Evolutionary conservation across 35 echinoderm and acorn worm genomes (phyloP), one percentile per base, ranked within the genome.

Genomic region (Ophioderma brevispina): DNA sequence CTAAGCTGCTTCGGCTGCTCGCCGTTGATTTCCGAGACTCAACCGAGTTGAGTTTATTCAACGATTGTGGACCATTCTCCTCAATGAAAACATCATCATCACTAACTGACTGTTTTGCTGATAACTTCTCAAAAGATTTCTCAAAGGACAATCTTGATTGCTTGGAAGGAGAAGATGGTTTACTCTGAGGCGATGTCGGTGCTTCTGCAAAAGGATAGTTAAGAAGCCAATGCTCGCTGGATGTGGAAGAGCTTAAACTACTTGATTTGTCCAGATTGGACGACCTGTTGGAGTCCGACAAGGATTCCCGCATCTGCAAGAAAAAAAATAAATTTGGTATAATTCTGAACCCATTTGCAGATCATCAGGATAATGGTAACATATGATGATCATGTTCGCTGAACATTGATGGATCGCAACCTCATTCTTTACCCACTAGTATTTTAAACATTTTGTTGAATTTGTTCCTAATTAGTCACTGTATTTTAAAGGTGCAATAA

Each of bases 151-250:
- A 70, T 1, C 59, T 8, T 18, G 28, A 25, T 30, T 70, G 17
- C 23, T 70, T 70, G 28, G 59, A 25, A 4, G 59, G 59, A 30
- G 59, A 70, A 6, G 55, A 35, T 31, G 83, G 46, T 85, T 59
- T 85, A 15, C 28, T 85, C 3, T 28, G 17, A 21, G 43, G 52
- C 0, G 23, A 43, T 13, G 36, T 30, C 11, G 82, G 82, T 35
- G 33, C 25, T 32, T 15, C 21, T 33, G 42, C 35, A 75, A 56
- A 85, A 23, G 90, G 90, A 40, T 91, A 91, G 76, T 52, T 91
- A 0, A 91, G 90, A 39, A 91, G 75, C 90, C 90, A 91, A 34
- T 91, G 90, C 50, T 91, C 90, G 79, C 90, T 91, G 40, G 90
- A 91, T 36, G 90, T 85, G 32, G 83, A 76, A 23, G 90, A 91